phyloP scores from a whole-genome alignment of 2,797 vertebrate species.

The Peromyscus nudipes region DNA sequence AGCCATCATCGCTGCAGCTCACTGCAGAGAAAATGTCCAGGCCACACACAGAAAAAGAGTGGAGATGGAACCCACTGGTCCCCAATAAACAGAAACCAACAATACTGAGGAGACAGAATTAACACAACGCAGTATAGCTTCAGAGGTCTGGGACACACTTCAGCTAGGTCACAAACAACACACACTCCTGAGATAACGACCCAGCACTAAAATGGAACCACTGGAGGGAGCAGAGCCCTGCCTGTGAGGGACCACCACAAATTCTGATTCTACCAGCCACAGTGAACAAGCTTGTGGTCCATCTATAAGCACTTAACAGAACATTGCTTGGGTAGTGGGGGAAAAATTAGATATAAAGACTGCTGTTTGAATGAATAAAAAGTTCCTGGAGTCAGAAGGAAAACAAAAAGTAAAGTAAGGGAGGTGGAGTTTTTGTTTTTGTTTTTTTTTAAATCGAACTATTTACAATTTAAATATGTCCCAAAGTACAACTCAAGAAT shows the following conservation, averaged over 20 bases:
- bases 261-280: conserved; percentile 14
- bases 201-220: not conserved
- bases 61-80: not conserved
- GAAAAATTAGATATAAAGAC: not conserved
- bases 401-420: not conserved
- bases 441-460: not conserved
- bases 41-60: not conserved
- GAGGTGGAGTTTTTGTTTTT: not conserved
- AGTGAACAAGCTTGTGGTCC: not conserved
- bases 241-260: not conserved
- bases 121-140: not conserved
- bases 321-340: not conserved
- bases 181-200: not conserved
- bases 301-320: not conserved
- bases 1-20: not conserved
- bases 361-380: not conserved
- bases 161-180: not conserved
- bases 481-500: conserved; percentile 30
- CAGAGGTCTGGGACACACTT: not conserved
- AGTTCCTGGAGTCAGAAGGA: not conserved
- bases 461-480: conserved; percentile 26
- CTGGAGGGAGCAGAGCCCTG: not conserved
- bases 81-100: conserved; percentile 57
- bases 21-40: not conserved
- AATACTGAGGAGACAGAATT: not conserved